Conservation (phyloP, 2,888 invertebrate genomes). For the Philopedon plagiatum region DNA sequence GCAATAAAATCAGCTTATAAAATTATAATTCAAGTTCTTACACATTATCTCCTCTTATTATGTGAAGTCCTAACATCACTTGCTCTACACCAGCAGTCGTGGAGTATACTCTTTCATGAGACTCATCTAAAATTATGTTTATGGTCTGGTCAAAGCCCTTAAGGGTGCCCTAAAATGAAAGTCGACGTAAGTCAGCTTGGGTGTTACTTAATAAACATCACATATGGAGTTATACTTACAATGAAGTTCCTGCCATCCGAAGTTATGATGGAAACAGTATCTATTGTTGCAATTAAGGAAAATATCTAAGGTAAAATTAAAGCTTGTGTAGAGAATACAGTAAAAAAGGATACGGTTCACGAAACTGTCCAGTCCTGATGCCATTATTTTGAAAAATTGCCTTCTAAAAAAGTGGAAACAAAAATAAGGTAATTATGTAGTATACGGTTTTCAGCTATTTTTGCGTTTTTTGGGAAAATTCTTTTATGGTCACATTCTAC, state of each 20-base stretch:
- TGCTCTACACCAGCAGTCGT: conserved; percentile 92
- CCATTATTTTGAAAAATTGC: conserved; percentile 72
- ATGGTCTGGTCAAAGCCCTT: conserved; percentile 99
- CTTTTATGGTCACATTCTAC: too few relatives aligned
- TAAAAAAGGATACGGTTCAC: conserved; percentile 84
- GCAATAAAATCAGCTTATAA: too few relatives aligned
- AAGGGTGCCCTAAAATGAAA: conserved; percentile 87
- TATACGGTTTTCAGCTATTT: too few relatives aligned
- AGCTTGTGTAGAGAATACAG: neutral
- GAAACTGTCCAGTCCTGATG: conserved; percentile 88
- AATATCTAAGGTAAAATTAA: conserved; percentile 31
- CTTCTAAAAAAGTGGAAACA: neutral
- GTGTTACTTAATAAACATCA: too few relatives aligned
- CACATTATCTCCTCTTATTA: conserved; percentile 98
- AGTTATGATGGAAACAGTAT: conserved; percentile 95
- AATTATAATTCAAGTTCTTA: conserved; percentile 71
- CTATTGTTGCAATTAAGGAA: conserved; percentile 62
- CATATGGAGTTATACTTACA: conserved; percentile 69
- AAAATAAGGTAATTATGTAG: too few relatives aligned
- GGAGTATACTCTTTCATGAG: conserved; percentile 98
- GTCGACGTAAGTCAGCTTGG: too few relatives aligned
- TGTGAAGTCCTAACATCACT: conserved; percentile 96
- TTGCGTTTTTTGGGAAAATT: too few relatives aligned
- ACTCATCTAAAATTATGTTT: conserved; percentile 97
- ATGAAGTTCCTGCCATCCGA: conserved; percentile 97